These are phyloP conservation scores for Clarias magur DNA, from an alignment of 2,113 vertebrate species.

Conservation along the genomic window DNA sequence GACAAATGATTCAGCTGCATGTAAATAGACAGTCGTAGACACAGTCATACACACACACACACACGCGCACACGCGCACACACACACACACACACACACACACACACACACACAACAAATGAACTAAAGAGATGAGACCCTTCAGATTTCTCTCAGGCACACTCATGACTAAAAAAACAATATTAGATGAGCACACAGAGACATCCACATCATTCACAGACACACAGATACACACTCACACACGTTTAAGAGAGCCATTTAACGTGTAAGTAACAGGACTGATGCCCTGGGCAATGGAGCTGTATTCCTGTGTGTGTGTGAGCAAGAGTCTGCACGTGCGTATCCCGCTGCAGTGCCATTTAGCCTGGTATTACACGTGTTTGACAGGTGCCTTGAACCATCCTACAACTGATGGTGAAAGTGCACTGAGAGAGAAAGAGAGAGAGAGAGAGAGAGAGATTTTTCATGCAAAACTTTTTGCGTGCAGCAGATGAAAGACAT, in stretches of 20 bases:
- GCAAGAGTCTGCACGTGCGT: background rate
- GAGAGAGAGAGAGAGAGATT: too few relatives aligned
- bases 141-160: conserved; percentile 6
- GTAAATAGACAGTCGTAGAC: background rate
- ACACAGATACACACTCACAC: too few relatives aligned
- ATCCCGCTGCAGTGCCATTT: background rate
- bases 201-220: background rate
- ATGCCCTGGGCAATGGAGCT: conserved; percentile 13
- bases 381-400: conserved; percentile 16
- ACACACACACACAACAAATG: background rate
- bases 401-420: background rate
- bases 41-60: background rate
- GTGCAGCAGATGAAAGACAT: background rate
- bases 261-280: conserved; percentile 33
- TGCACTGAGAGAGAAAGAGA: background rate
- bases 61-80: too few relatives aligned
- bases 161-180: background rate
- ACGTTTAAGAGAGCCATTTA: conserved; percentile 3
- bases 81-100: background rate
- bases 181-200: background rate
- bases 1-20: background rate
- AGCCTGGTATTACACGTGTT: conserved; percentile 10
- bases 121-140: background rate
- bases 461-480: background rate
- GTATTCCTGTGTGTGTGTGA: conserved; percentile 17